Percentiles rank a stretch among this genome's conserved stretches.
These are phyloP conservation scores for Andrena bicolor DNA, from an alignment of 2,888 invertebrate species.

Conservation along the genomic window DNA sequence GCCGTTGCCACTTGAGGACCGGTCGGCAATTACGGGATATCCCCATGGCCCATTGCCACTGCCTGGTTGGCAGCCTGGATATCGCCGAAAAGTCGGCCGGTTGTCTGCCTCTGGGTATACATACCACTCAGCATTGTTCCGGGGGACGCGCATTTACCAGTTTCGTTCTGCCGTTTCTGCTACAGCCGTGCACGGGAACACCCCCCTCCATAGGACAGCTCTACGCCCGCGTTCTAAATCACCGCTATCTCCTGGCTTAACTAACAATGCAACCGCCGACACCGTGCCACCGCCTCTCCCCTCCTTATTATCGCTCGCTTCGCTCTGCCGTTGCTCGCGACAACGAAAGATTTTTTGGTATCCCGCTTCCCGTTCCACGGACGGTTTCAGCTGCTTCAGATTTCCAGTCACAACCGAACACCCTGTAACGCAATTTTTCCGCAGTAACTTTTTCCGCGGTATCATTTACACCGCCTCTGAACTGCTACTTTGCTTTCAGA, in stretches of 20 bases:
- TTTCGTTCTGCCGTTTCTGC: constrained; percentile 36
- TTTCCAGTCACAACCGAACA: too few relatives aligned
- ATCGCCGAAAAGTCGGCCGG: constrained; percentile 58
- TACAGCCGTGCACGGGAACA: constrained; percentile 1
- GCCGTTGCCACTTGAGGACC: constrained; percentile 79
- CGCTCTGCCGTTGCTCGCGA: not conserved
- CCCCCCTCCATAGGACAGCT: constrained; percentile 37
- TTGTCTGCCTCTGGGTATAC: constrained; percentile 69
- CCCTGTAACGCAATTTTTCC: not conserved
- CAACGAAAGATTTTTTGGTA: constrained; percentile 25
- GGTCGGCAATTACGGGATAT: constrained; percentile 78
- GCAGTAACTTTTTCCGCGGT: too few relatives aligned
- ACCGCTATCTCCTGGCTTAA: constrained; percentile 80
- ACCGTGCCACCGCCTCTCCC: constrained; percentile 15
- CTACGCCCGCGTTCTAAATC: constrained; percentile 78
- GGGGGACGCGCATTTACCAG: constrained; percentile 51
- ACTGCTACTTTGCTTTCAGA: not conserved
- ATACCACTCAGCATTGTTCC: constrained; percentile 70
- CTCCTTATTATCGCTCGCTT: constrained; percentile 41
- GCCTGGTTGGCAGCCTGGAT: constrained; percentile 67
- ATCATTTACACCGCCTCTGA: not conserved
- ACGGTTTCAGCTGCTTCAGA: too few relatives aligned
- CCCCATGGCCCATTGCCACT: constrained; percentile 77
- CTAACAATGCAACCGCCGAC: constrained; percentile 78
- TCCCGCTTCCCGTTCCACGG: not conserved